Conservation (phyloP, 2,113 vertebrate genomes). For the Garra rufa region DNA sequence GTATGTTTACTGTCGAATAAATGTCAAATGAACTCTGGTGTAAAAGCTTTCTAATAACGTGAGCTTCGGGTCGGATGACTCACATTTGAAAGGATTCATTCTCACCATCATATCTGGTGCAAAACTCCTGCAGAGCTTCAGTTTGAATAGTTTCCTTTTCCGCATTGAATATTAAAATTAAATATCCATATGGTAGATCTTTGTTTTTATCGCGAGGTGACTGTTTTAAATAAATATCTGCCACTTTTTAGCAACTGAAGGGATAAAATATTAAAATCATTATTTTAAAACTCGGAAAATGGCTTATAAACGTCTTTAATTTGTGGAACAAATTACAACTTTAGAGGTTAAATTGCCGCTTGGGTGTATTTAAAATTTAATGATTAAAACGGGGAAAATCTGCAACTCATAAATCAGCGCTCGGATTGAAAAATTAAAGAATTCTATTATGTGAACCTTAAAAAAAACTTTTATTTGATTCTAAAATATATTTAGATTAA, state of each 20-base stretch:
- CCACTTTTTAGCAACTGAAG: not conserved
- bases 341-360: not conserved
- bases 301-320: not conserved
- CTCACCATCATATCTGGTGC: slow-evolving; percentile 23
- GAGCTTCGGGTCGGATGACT: slow-evolving; percentile 27
- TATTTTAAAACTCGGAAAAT: not conserved
- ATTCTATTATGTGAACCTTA: not conserved
- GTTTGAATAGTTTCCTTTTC: slow-evolving; percentile 17
- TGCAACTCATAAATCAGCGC: not conserved
- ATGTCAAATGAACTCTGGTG: slow-evolving; percentile 11
- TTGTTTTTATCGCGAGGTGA: not conserved
- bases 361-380: not conserved
- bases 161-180: not conserved
- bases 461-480: not conserved
- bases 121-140: slow-evolving; percentile 20
- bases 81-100: slow-evolving; percentile 32
- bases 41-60: slow-evolving; percentile 34
- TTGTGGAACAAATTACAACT: not conserved
- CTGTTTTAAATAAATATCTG: not conserved
- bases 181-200: not conserved
- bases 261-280: not conserved
- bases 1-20: slow-evolving; percentile 24
- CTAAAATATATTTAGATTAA: too few relatives aligned
- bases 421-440: not conserved
- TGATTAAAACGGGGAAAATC: not conserved